Conservation (phyloP, 2,888 invertebrate species). For the Lampropteryx suffumata region DNA sequence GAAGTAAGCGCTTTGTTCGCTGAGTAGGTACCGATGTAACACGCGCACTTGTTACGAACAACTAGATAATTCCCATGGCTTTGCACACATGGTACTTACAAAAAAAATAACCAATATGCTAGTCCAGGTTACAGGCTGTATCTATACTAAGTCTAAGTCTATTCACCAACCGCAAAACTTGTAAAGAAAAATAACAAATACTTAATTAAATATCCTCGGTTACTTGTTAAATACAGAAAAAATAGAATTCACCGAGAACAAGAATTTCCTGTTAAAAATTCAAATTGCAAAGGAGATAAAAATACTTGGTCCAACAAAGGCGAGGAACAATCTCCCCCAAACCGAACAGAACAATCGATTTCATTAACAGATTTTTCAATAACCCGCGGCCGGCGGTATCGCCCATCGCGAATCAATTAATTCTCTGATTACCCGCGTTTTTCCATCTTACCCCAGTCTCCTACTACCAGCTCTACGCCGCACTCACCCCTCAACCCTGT, state of each 20-base stretch:
- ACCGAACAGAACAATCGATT: slow-evolving; percentile 25
- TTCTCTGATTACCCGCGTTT: slow-evolving; percentile 53
- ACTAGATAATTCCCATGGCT: no score
- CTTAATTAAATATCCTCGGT: no score
- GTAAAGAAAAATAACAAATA: no score
- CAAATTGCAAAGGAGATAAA: slow-evolving; percentile 9
- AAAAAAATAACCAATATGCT: no score
- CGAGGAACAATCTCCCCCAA: slow-evolving; percentile 8
- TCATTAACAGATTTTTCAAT: slow-evolving; percentile 26
- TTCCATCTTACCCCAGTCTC: slow-evolving; percentile 33
- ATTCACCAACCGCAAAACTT: no score
- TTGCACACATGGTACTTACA: no score
- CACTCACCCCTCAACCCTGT: slow-evolving; percentile 18
- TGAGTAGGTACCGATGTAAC: no score
- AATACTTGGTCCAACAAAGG: slow-evolving; percentile 6
- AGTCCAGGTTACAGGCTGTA: no score
- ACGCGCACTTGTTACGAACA: no score
- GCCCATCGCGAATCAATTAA: slow-evolving; percentile 50
- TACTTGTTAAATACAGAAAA: no score
- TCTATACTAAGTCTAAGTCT: no score
- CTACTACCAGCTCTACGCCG: slow-evolving; percentile 5
- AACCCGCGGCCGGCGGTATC: slow-evolving; percentile 17
- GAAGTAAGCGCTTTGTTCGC: slow-evolving; percentile 37
- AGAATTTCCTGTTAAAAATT: slow-evolving; percentile 11
- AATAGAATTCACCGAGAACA: not conserved